These are phyloP conservation scores for Acromyrmex charruanus DNA, from an alignment of 1,140 invertebrate genomes.

Conservation along the genomic window DNA sequence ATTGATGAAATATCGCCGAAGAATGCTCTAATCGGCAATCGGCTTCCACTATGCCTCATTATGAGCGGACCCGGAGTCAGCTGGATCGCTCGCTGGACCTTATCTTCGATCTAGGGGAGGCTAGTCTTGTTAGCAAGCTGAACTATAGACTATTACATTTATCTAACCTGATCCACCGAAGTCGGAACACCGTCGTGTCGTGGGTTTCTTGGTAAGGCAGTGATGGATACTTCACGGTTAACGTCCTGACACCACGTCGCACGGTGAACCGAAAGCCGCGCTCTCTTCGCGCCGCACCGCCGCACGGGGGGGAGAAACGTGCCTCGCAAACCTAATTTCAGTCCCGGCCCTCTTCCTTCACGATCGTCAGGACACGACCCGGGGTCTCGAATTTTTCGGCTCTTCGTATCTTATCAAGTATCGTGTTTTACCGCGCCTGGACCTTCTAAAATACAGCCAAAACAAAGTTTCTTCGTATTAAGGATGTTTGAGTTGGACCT, in stretches of 20 bases:
- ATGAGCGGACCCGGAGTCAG: slow-evolving; percentile 76
- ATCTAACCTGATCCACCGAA: slow-evolving; percentile 77
- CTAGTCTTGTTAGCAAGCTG: slow-evolving; percentile 82
- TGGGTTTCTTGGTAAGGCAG: slow-evolving; percentile 74
- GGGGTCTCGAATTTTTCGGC: slow-evolving; percentile 50
- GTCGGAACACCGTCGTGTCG: slow-evolving; percentile 69
- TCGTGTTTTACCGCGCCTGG: slow-evolving; percentile 23
- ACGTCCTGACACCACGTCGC: slow-evolving; percentile 72
- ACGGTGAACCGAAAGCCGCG: slow-evolving; percentile 61
- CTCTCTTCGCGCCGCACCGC: slow-evolving; percentile 50
- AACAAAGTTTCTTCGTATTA: slow-evolving; percentile 45
- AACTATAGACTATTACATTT: slow-evolving; percentile 82
- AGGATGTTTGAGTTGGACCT: background rate
- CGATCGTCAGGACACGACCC: slow-evolving; percentile 61
- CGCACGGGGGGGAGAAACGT: slow-evolving; percentile 52
- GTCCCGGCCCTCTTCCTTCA: slow-evolving; percentile 41
- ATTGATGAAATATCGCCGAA: slow-evolving; percentile 80
- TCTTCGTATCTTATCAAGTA: slow-evolving; percentile 56
- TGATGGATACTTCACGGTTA: slow-evolving; percentile 77
- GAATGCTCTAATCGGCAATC: slow-evolving; percentile 81
- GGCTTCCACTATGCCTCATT: slow-evolving; percentile 77
- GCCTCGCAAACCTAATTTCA: slow-evolving; percentile 70
- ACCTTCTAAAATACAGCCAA: slow-evolving; percentile 38
- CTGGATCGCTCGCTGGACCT: slow-evolving; percentile 65
- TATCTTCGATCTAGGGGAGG: slow-evolving; percentile 78